A percentile compares a stretch with the other conserved stretches of the same genome.
phyloP scores from a whole-genome alignment of 2,113 vertebrate species.

The Muscicapa adusta region DNA sequence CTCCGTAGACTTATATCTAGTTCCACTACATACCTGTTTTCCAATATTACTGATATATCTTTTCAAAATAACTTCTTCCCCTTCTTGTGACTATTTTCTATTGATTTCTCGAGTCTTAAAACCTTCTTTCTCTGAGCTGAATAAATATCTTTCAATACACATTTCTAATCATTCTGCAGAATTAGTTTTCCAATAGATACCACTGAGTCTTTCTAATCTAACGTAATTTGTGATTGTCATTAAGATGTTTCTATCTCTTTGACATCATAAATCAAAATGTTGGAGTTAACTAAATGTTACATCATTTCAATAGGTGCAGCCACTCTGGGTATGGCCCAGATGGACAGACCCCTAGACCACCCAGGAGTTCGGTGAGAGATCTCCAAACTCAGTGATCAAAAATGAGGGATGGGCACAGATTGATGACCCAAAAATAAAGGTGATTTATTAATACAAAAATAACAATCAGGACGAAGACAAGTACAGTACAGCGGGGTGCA shows the following conservation, averaged over 20 bases:
- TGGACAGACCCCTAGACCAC: too few species aligned
- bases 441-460: too few species aligned
- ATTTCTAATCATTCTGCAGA: not conserved
- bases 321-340: too few species aligned
- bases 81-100: not conserved
- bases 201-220: not conserved
- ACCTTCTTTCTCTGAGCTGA: not conserved
- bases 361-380: too few species aligned
- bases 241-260: not conserved
- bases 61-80: not conserved
- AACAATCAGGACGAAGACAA: too few species aligned
- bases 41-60: too few species aligned
- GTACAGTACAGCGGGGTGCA: too few species aligned
- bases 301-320: not conserved
- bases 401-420: too few species aligned
- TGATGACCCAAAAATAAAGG: too few species aligned
- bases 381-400: too few species aligned
- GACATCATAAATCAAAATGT: not conserved
- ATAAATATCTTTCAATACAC: not conserved
- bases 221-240: not conserved
- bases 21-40: not conserved
- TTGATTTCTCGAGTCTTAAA: not conserved
- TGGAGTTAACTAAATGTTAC: not conserved
- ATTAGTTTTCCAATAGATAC: not conserved
- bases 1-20: not conserved